Percentiles rank a stretch among this genome's conserved stretches.
Conservation (phyloP, 2,888 invertebrate species). For the Brenthis ino region DNA sequence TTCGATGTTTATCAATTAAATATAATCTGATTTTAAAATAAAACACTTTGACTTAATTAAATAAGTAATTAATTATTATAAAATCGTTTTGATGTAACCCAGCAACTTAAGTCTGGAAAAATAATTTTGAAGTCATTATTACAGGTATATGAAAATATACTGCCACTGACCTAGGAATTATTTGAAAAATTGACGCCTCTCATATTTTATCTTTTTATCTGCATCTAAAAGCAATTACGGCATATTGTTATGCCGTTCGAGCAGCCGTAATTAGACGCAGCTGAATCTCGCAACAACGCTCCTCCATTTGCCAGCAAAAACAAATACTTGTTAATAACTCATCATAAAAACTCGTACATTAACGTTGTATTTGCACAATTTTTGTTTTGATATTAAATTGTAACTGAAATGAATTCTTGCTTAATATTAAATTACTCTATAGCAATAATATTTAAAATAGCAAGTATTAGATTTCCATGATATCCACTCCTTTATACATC, state of each 20-base stretch:
- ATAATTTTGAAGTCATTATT: not conserved
- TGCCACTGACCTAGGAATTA: slow-evolving; percentile 1
- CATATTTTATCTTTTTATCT: slow-evolving; percentile 34
- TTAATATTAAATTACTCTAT: not conserved
- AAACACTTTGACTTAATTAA: too few relatives aligned
- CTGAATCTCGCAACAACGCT: slow-evolving; percentile 32
- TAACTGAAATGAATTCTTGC: not conserved
- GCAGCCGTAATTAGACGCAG: slow-evolving; percentile 36
- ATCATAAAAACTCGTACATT: slow-evolving; percentile 42
- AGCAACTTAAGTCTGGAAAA: too few relatives aligned
- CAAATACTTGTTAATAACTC: slow-evolving; percentile 45
- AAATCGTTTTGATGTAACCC: too few relatives aligned
- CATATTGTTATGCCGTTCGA: slow-evolving; percentile 35
- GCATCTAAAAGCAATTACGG: slow-evolving; percentile 37
- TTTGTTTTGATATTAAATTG: slow-evolving; percentile 5
- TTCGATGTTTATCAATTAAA: too few relatives aligned
- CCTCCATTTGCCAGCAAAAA: slow-evolving; percentile 39
- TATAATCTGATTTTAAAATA: too few relatives aligned
- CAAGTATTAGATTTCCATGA: not conserved
- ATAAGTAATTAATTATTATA: too few relatives aligned
- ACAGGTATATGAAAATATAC: not conserved
- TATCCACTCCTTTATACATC: not conserved
- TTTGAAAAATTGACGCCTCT: slow-evolving; percentile 23
- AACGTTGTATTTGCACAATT: not conserved
- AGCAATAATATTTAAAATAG: too few relatives aligned